Evolutionary conservation across 2,113 vertebrate species (phyloP), one percentile per base, ranked within the genome.

Genomic region (Percopsis transmontana): DNA sequence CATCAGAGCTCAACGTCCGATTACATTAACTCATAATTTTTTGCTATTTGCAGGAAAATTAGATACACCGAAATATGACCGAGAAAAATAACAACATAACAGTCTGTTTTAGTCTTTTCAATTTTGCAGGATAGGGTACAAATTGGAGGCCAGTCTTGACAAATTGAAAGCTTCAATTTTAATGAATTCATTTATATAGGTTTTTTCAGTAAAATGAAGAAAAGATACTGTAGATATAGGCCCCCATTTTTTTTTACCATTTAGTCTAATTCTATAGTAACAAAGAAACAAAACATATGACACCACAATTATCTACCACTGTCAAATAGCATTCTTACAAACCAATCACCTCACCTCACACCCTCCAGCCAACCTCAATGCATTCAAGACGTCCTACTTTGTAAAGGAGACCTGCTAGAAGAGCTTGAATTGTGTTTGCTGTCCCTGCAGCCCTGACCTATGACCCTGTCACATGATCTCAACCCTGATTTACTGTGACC

Each of bases 81-180:
- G 66, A 57, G 74, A 76, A 87, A 84, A 86, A 83, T 20, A 85
- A 68, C 81, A 78, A 60, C 58, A 84, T 84, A 81, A 87, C 84
- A 73, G 84, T 72, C 72, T 74, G 50, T 83, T 85, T 79, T 58
- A 68, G 63, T 81, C 56, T 18, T 39, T 74, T 76, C 63, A 70
- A 73, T 87, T 86, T 80, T 64, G 62, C 8, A 51, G 47, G 10
- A 41, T 56, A 7, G 33, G 41, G 76, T 83, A 81, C 67, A 81
- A 84, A 87, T 80, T 85, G 60, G 72, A 82, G 74, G 69, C 79
- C 18, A 67, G 72, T 52, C 69, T 65, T 33, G 69, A 62, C 19
- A 76, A 70, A 73, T 54, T 42, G 44, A 82, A 38, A 81, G 53
- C 27, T 40, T 70, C 60, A 64, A 51, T 62, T 39, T 57, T 72